Percentiles rank a stretch among this genome's conserved stretches.
phyloP scores from a whole-genome alignment of 2,888 invertebrate genomes.

The Oxyteleia sp. region DNA sequence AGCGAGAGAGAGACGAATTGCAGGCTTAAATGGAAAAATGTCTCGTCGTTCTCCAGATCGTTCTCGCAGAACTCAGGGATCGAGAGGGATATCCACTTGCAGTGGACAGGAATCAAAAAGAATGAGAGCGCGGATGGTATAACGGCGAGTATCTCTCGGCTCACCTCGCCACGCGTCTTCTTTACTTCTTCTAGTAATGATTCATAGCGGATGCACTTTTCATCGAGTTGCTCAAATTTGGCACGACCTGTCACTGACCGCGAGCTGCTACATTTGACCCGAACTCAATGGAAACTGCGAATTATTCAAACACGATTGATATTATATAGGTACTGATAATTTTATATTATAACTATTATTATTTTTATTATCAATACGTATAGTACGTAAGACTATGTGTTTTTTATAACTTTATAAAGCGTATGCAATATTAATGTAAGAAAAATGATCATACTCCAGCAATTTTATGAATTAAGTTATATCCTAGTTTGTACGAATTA shows the following conservation, averaged over 20 bases:
- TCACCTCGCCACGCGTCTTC: conserved; percentile 63
- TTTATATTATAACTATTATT: no score
- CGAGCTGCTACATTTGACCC: conserved; percentile 76
- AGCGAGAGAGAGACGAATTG: not conserved
- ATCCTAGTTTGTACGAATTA: no score
- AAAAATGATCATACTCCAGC: no score
- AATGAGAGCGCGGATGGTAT: conserved; percentile 57
- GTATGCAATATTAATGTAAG: no score
- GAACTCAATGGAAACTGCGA: conserved; percentile 86
- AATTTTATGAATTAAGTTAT: no score
- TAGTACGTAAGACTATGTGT: no score
- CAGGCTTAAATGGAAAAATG: conserved; percentile 6
- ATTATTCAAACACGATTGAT: no score
- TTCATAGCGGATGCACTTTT: conserved; percentile 83
- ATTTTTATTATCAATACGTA: no score
- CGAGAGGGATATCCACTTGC: conserved; percentile 48
- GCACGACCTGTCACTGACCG: conserved; percentile 46
- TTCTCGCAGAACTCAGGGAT: conserved; percentile 53
- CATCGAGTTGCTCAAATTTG: conserved; percentile 85
- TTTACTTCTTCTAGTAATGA: conserved; percentile 68
- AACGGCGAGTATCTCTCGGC: conserved; percentile 55
- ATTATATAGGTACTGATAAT: no score
- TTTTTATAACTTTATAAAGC: no score
- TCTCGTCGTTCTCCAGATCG: conserved; percentile 32
- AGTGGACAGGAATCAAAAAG: conserved; percentile 55